Conservation (phyloP, 2,888 invertebrate species). For the Biston betularia region DNA sequence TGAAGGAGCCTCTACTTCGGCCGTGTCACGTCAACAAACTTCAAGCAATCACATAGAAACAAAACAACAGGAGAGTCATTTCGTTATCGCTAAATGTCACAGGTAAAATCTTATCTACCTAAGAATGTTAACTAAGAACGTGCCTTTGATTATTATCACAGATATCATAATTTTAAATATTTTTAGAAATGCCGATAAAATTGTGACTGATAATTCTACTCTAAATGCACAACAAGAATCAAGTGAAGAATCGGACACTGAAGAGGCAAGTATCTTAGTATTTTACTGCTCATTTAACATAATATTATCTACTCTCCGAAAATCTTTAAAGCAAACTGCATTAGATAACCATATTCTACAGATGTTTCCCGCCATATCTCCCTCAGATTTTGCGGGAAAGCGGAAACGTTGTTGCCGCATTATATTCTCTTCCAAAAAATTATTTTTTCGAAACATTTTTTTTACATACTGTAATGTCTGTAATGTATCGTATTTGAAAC, state of each 20-base stretch:
- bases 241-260: constrained; percentile 65
- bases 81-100: constrained; percentile 67
- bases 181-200: constrained; percentile 52
- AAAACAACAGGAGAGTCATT: constrained; percentile 54
- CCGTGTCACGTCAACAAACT: constrained; percentile 33
- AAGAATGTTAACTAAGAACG: too few relatives aligned
- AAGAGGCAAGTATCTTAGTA: constrained; percentile 57
- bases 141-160: neutral
- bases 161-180: neutral
- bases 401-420: too few relatives aligned
- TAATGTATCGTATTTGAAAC: too few relatives aligned
- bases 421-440: too few relatives aligned
- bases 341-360: too few relatives aligned
- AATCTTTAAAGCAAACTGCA: too few relatives aligned
- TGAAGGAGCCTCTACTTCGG: constrained; percentile 44
- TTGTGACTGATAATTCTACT: constrained; percentile 40
- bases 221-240: constrained; percentile 57
- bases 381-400: too few relatives aligned
- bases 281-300: too few relatives aligned
- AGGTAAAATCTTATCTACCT: constrained; percentile 47
- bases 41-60: constrained; percentile 44
- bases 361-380: too few relatives aligned
- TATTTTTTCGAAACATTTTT: too few relatives aligned
- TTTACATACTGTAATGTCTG: too few relatives aligned
- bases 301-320: neutral